Evolutionary conservation across 2,888 invertebrate genomes (phyloP), one percentile per base, ranked within the genome.

Genomic region (Muschampia plurimacula): DNA sequence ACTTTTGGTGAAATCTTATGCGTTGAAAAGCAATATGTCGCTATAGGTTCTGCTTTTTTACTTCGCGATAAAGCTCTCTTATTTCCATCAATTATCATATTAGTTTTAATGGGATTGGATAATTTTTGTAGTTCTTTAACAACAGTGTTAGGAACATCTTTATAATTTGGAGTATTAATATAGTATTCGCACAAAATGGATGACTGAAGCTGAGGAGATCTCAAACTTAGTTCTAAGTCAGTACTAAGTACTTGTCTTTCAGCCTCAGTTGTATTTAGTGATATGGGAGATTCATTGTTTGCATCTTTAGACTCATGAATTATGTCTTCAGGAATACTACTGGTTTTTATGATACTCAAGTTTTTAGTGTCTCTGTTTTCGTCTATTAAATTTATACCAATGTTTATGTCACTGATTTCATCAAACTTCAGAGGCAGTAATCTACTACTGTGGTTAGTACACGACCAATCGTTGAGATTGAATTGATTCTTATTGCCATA

Each of bases 171-270:
- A 12, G 77, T 77, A 72, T 78, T 77, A 4, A 80, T 68, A n/a
- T 80, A 76, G 46, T 77, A 77, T 32, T 82, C 74, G 15, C 77
- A 75, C 10, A 81, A 52, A 59, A 32, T 10, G 0, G 79, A 69
- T 1, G 81, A 80, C 49, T 78, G 69, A 7, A 76, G 41, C 69
- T 64, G 75, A 7, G 76, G 76, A 74, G 60, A 83, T 62, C 12
- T 63, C 5, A 84, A 82, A 49, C 78, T 67, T 28, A 52, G 41
- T 7, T 82, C n/a, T 77, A 69, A 80, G 75, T 89, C 86, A 0
- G 88, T 88, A 52, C 82, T 83, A 39, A 79, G 80, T 36, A 87
- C 81, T 77, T 86, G 89, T 74, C 85, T 84, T 71, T 91, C 90
- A 13, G 77, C 78, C 10, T 84, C 82, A 36, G 82, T 82, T 32